phyloP scores from a whole-genome alignment of 2,888 invertebrate species.

The Calameuta filiformis region DNA sequence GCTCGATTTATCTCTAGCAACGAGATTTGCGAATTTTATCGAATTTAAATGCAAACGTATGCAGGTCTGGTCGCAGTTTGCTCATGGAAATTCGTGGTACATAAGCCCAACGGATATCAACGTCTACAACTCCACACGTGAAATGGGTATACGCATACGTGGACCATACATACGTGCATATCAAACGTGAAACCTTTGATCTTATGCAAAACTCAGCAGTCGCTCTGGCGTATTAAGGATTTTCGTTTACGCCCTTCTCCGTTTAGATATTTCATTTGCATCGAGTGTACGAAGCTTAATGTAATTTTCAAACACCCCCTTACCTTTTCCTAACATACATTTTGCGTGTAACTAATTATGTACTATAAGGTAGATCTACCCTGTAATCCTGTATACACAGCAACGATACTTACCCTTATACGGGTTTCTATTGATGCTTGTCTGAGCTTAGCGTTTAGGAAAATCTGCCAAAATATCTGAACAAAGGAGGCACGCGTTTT shows the following conservation, averaged over 20 bases:
- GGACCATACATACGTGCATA: background rate
- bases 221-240: background rate
- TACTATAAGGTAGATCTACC: background rate
- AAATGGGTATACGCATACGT: background rate
- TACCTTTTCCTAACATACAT: background rate
- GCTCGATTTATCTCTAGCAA: background rate
- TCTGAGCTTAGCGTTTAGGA: background rate
- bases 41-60: constrained; percentile 4
- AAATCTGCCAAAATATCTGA: background rate
- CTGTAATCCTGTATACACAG: background rate
- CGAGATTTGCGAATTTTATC: background rate
- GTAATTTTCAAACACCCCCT: background rate
- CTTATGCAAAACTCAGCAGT: background rate
- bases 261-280: background rate
- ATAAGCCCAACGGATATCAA: background rate
- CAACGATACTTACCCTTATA: background rate
- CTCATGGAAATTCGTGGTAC: constrained; percentile 2
- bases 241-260: background rate
- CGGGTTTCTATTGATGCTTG: background rate
- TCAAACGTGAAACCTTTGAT: background rate
- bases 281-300: background rate
- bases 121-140: background rate
- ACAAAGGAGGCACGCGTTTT: background rate
- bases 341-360: background rate
- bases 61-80: constrained; percentile 2